Conservation (phyloP, 2,888 invertebrate genomes). For the Drosophila lacicola region DNA sequence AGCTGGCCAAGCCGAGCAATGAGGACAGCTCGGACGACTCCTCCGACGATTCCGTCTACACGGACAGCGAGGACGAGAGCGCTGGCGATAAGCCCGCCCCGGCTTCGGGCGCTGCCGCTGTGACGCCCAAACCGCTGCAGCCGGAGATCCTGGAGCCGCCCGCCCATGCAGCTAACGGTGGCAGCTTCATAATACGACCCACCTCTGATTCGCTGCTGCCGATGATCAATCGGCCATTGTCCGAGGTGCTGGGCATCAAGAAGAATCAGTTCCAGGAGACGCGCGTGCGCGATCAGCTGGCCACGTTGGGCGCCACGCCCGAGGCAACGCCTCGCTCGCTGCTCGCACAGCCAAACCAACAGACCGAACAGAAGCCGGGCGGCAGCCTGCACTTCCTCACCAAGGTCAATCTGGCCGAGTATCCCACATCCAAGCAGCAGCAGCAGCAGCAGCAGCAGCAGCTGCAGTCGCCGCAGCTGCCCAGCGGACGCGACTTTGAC, state of each 20-base stretch:
- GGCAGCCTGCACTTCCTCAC: conserved; percentile 78
- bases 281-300: conserved; percentile 82
- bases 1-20: conserved; percentile 34
- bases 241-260: conserved; percentile 85
- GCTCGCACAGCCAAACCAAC: conserved; percentile 40
- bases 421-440: conserved; percentile 78
- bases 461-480: conserved; percentile 40
- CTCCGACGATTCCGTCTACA: conserved; percentile 73
- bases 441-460: conserved; percentile 60
- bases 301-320: conserved; percentile 60
- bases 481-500: conserved; percentile 82
- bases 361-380: conserved; percentile 33
- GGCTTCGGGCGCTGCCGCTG: conserved; percentile 20
- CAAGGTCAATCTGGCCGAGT: conserved; percentile 83
- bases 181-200: conserved; percentile 78
- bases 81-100: conserved; percentile 46
- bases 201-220: conserved; percentile 83
- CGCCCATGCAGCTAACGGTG: conserved; percentile 56
- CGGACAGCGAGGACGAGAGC: conserved; percentile 67
- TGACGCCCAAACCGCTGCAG: conserved; percentile 53
- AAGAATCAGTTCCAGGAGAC: conserved; percentile 85
- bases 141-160: conserved; percentile 63
- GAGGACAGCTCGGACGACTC: conserved; percentile 65
- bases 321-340: conserved; percentile 70
- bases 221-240: conserved; percentile 85